Base-by-base conservation (phyloP, 2,888 invertebrate genomes). In the Eledone cirrhosa region DNA sequence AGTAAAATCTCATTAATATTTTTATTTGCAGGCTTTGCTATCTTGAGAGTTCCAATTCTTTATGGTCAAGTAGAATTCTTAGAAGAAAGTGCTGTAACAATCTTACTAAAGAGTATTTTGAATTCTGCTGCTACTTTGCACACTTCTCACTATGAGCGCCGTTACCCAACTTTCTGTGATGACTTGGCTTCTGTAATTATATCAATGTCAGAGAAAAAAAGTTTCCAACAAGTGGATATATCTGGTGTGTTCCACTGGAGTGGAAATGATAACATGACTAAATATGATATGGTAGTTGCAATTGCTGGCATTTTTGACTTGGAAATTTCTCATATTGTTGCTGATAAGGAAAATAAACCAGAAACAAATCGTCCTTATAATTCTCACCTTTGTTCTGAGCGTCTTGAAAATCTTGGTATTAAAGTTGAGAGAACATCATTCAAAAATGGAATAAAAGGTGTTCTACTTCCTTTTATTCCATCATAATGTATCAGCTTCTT, bases 211-310 rank as follows among this genome's bases (percentile, higher is more conserved):
- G 85, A 86, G 53, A 87, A 83, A 80, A 87, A 86, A 80, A 8
- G 41, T 41, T 76, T 88, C 14, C 78, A 89, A 91, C 87, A 88
- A 80, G 80, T 83, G 22, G 76, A 80, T 59, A 78, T 88, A n/a
- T 82, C 80, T 78, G 92, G 92, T 27, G 89, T 92, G 63, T 92
- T 90, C 84, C 92, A 93, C 80, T 92, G 91, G 91, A 90, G 91
- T 85, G 92, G 92, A 11, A 84, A 88, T 78, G 92, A 92, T 85
- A 86, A 87, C 47, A 88, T 92, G 86, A 92, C 92, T 16, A 92
- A 92, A 83, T 92, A 91, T 86, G 89, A 90, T 78, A 92, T 93
- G 92, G 88, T 90, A 1, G 75, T 89, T 69, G 84, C 86, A 14
- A 92, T 93, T 89, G 91, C 91, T n/a, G 84, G 88, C 19, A 86